Base-by-base conservation (phyloP, 1,140 invertebrate genomes). In the Meteorus sp. region DNA sequence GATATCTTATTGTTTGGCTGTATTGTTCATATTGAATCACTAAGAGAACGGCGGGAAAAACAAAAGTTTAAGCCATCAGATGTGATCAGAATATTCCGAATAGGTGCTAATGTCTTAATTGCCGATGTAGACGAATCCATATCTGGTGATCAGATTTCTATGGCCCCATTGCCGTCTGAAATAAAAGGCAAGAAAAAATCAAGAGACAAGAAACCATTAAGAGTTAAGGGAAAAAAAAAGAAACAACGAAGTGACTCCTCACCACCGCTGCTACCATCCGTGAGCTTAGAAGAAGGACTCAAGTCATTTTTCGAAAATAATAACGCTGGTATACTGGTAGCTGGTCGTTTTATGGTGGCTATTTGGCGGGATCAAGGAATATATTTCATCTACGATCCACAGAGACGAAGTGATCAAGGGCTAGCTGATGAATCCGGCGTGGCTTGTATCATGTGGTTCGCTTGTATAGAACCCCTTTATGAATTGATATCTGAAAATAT, bases 341-440 rank as follows among this genome's bases (percentile, higher is more conserved):
- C 60, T 11, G 69, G 71, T 45, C 59, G 64, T 23, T 68, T 39
- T 13, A 68, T 70, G 57, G 50, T 65, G 9, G 67, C 75, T 0
- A 65, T 78, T n/a, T 78, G 76, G 76, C 72, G 63, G 22, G 72
- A 75, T 48, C 62, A 66, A 3, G 73, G 75, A 0, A 56, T 78
- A 3, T 77, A 73, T 29, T 78, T 76, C 43, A 65, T 75, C 60
- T 78, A 69, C 51, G 70, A 75, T 56, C 68, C 76, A 8, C 65
- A 62, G 8, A 52, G 66, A 0, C 54, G 62, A 11, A 68, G 56
- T 31, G 56, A 71, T 11, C 58, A 69, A 15, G 75, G 75, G 17
- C 25, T 65, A 0, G 47, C 33, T 0, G 60, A 65, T 19, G 52
- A 64, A 4, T 29, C 58, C 0, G 72, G 73, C 1, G 54, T 61